Evolutionary conservation across 2,888 invertebrate genomes (phyloP), one percentile per base, ranked within the genome.

Genomic region (Hemaris fuciformis): DNA sequence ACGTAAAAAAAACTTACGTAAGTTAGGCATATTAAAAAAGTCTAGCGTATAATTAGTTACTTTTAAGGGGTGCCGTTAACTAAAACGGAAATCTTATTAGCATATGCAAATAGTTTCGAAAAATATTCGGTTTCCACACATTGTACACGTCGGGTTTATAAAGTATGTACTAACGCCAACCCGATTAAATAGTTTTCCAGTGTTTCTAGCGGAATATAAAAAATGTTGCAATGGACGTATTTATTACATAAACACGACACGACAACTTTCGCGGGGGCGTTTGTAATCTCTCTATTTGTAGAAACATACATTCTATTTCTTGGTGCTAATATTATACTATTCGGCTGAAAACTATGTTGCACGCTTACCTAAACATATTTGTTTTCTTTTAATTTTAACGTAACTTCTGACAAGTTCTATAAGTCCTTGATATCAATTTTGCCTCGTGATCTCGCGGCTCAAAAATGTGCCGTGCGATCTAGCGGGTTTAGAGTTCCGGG

Each of bases 81-180:
- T 27, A 53, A 53, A 53, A 53, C 53, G 31, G 53, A 53, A 53
- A 27, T 53, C 53, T 10, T 18, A 53, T 31, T 53, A 53, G 27
- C 53, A 53, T 53, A 53, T 53, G 31, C 31, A 31, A 53, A 25
- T 7, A 27, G 53, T 31, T 31, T 31, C 13, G 27, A 2, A 27
- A 53, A 31, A 31, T 31, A 53, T 31, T 53, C 53, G 53, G 53
- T 18, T 53, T 27, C 53, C 27, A 53, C 27, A 53, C 53, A 31
- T 53, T 18, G 53, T 31, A 53, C 31, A 53, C 31, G 53, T 53
- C 18, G 8, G 31, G 31, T 18, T 48, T 48, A 15, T 48, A 46
- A 31, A 53, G 53, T 53, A 31, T 31, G 31, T 53, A 31, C 27
- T 53, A 20, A 18, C 25, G 27, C 31, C 18, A 31, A 27, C 15